Base-by-base conservation (phyloP, 2,888 invertebrate genomes). In the Elysia crispata region DNA sequence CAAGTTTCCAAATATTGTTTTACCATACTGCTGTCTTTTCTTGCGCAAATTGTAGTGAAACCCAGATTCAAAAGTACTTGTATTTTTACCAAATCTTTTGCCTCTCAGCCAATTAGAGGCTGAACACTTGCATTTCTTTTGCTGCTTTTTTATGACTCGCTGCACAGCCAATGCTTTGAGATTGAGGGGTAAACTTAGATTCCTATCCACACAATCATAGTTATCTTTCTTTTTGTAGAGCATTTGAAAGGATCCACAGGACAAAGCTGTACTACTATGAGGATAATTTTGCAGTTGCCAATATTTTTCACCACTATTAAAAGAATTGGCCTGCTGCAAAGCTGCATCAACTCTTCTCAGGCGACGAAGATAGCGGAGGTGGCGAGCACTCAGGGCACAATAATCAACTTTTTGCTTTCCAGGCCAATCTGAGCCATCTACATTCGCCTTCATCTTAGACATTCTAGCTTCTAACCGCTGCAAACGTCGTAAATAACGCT, bases 161-260 rank as follows among this genome's bases (percentile, higher is more conserved):
- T 3, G 41, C 5, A 11, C 41, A 3, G 41, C 41, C 30, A 77
- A 62, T 31, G 70, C 72, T 62, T 60, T 67, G 20, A 77, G 41
- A 57, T 77, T 77, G 11, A 77, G 28, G 25, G 77, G 77, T n/a
- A 77, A 70, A 0, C 20, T 41, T 75, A 23, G n/a, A 28, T 33
- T 64, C 15, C 1, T 15, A 23, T 67, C 31, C 11, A 1, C n/a
- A 15, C 23, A 30, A 41, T 31, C 33, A 23, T 25, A n/a, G 23
- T 25, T 20, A n/a, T 69, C 20, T 11, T 13, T 11, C 31, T 28
- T 70, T 50, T 70, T 80, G 64, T 76, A 80, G 25, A 76, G 50
- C 80, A 80, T 76, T 76, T 80, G 80, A 49, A 41, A 62, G n/a
- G 80, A 70, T 31, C 80, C 80, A 80, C 69, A 70, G 20, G 50